These are phyloP conservation scores for Haliaeetus leucogaster DNA, from an alignment of 2,113 vertebrate species.

Conservation along the genomic window DNA sequence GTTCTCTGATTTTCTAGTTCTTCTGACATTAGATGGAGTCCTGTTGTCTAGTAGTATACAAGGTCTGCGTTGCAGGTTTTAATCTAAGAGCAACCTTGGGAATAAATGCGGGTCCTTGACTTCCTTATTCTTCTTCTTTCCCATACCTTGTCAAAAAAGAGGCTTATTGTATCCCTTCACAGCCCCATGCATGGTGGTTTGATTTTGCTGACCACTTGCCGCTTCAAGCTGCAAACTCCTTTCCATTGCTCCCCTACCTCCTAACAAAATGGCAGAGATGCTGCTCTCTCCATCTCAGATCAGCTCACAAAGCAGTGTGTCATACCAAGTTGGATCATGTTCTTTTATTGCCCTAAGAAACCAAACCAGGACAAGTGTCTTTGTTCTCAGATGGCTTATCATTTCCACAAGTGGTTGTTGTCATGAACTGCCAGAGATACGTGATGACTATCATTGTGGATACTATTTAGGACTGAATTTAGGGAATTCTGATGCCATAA, in stretches of 20 bases:
- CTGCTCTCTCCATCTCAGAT: not conserved
- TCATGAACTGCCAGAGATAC: not conserved
- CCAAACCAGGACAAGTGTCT: not conserved
- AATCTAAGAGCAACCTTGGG: not conserved
- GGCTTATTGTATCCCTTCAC: not conserved
- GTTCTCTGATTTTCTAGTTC: not conserved
- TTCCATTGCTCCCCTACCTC: not conserved
- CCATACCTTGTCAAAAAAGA: not conserved
- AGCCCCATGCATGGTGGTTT: fast-evolving
- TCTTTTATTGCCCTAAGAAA: not conserved
- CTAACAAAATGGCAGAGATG: not conserved
- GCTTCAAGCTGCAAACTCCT: not conserved
- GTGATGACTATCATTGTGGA: not conserved
- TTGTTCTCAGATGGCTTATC: not conserved
- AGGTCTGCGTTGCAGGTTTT: not conserved
- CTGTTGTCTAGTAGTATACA: not conserved
- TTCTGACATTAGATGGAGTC: not conserved
- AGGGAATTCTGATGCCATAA: not conserved
- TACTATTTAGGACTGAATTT: not conserved
- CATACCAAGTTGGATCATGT: not conserved
- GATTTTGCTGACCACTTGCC: not conserved
- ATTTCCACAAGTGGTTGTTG: not conserved
- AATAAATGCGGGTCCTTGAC: not conserved
- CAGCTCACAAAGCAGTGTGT: not conserved
- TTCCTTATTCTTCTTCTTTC: not conserved